phyloP scores from a whole-genome alignment of 2,888 invertebrate species.

The Dryadula phaetusa region DNA sequence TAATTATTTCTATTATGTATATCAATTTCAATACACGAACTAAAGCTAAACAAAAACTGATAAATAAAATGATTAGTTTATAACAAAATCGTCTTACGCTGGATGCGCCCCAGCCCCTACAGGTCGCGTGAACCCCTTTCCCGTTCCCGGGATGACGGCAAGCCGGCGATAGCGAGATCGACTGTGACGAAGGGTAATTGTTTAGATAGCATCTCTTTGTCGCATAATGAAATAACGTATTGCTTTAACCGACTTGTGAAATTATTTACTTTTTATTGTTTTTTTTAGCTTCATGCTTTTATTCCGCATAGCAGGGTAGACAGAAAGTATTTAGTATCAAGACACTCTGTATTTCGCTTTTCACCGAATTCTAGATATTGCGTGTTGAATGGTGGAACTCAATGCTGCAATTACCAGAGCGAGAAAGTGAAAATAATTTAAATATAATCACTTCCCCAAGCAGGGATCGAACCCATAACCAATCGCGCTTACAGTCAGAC shows the following conservation, averaged over 20 bases:
- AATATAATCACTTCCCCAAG: no score
- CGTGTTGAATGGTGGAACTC: no score
- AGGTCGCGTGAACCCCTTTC: constrained; percentile 13
- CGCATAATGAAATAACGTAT: constrained; percentile 24
- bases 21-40: neutral
- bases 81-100: neutral
- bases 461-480: no score
- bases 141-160: constrained; percentile 7
- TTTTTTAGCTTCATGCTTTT: neutral
- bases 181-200: constrained; percentile 19
- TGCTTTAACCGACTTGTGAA: constrained; percentile 18
- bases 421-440: no score
- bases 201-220: constrained; percentile 27
- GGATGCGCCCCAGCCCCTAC: constrained; percentile 12
- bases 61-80: neutral
- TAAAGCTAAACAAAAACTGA: neutral
- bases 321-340: no score
- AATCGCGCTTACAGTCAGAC: no score
- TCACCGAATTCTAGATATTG: no score
- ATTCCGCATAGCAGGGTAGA: no score
- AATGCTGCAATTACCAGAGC: no score
- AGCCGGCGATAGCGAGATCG: constrained; percentile 10
- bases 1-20: neutral
- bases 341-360: no score
- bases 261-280: neutral